These are phyloP conservation scores for Malachius bipustulatus DNA, from an alignment of 2,888 invertebrate genomes.

Conservation along the genomic window DNA sequence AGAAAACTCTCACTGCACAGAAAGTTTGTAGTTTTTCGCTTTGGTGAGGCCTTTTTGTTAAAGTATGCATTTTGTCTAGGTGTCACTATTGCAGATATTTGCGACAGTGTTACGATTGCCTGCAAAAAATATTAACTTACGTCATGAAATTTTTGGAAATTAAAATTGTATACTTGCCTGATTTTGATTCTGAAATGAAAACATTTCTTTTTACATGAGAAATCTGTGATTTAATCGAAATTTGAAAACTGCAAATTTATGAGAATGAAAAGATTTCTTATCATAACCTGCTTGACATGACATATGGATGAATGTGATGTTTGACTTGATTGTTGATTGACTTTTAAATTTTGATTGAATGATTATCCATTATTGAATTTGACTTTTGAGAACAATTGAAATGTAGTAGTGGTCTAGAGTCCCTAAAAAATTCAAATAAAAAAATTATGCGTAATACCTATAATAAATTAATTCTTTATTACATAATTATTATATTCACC, in stretches of 20 bases:
- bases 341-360: too few species aligned
- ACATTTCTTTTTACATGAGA: constrained; percentile 29
- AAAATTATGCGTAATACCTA: too few species aligned
- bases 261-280: neutral
- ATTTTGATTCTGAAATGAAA: constrained; percentile 40
- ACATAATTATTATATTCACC: too few species aligned
- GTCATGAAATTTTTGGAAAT: constrained; percentile 1
- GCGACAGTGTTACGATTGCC: constrained; percentile 36
- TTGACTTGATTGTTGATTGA: too few species aligned
- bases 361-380: too few species aligned
- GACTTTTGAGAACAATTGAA: too few species aligned
- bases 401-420: too few species aligned
- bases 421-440: too few species aligned
- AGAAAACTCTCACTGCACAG: constrained; percentile 38
- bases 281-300: neutral
- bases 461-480: too few species aligned
- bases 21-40: constrained; percentile 26
- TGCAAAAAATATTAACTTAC: constrained; percentile 21
- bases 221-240: neutral
- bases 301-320: too few species aligned
- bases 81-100: constrained; percentile 36
- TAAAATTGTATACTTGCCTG: constrained; percentile 30
- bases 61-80: constrained; percentile 34
- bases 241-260: neutral
- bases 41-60: constrained; percentile 28